Percentiles rank a stretch among this genome's conserved stretches.
Conservation (phyloP, 2,113 vertebrate species). For the Protobothrops flavoviridis region DNA sequence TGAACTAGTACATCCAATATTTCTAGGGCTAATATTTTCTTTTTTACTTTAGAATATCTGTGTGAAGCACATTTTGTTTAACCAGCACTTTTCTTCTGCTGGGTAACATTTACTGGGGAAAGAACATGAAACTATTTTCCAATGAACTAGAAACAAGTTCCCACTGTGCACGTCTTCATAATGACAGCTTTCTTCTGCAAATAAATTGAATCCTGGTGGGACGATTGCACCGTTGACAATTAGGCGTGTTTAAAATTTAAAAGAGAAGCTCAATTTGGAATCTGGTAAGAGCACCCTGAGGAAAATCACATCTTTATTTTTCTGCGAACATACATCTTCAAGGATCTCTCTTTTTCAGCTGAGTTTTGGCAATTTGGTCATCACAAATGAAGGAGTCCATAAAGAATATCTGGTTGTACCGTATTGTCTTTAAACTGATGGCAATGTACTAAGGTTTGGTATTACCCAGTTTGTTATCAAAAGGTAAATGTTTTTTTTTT, state of each 20-base stretch:
- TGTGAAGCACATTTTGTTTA: constrained; percentile 20
- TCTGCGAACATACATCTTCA: background rate
- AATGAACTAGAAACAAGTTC: constrained; percentile 40
- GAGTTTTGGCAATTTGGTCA: constrained; percentile 5
- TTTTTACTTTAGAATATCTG: background rate
- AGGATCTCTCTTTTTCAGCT: constrained; percentile 1
- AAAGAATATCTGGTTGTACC: background rate
- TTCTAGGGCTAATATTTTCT: background rate
- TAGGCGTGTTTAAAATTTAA: constrained; percentile 53
- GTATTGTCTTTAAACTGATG: background rate
- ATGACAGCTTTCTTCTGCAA: constrained; percentile 28
- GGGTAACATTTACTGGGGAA: constrained; percentile 2
- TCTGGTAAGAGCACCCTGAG: constrained; percentile 34
- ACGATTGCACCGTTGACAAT: constrained; percentile 34
- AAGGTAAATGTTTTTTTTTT: background rate
- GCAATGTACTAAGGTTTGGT: background rate
- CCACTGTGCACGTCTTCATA: constrained; percentile 44
- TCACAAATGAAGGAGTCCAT: background rate
- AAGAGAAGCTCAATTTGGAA: constrained; percentile 47
- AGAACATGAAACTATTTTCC: constrained; percentile 37
- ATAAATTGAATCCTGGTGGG: constrained; percentile 44
- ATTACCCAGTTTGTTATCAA: background rate
- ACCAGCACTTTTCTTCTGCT: background rate
- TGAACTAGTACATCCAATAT: accelerated
- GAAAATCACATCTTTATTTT: constrained; percentile 17